Evolutionary conservation across 2,113 vertebrate species (phyloP).

Genomic region (Takifugu bimaculatus): DNA sequence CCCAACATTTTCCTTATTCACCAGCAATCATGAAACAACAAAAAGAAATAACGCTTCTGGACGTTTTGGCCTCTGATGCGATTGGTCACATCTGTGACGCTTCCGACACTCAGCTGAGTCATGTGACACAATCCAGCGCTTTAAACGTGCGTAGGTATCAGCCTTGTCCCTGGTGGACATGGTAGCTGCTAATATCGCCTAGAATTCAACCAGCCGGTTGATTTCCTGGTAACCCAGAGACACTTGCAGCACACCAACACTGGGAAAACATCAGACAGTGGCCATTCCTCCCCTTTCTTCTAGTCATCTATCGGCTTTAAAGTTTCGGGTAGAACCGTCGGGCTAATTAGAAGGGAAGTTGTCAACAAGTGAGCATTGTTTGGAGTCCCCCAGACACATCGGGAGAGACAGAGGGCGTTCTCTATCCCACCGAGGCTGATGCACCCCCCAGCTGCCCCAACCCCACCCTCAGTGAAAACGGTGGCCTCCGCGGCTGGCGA

Average conservation of each 20-base stretch:
- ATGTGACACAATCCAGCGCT: no score
- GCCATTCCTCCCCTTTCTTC: conserved; percentile 9
- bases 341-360: conserved; percentile 66
- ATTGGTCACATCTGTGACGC: no score
- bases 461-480: conserved; percentile 30
- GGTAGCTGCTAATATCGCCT: no score
- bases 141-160: no score
- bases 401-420: conserved; percentile 55
- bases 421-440: conserved; percentile 38
- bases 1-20: background rate
- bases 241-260: background rate
- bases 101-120: no score
- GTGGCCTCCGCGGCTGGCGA: conserved; percentile 26
- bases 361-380: conserved; percentile 61
- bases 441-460: background rate
- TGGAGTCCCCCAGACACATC: conserved; percentile 49
- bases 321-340: conserved; percentile 49
- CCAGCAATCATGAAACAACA: no score
- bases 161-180: no score
- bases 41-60: no score
- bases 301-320: conserved; percentile 52
- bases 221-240: no score
- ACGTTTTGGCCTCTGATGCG: no score
- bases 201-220: no score
- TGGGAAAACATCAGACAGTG: conserved; percentile 7